Evolutionary conservation across 37 sponge, comb jelly and placozoan genomes (phyloP), one percentile per base, ranked within the genome.

Genomic region (Spongilla lacustris): DNA sequence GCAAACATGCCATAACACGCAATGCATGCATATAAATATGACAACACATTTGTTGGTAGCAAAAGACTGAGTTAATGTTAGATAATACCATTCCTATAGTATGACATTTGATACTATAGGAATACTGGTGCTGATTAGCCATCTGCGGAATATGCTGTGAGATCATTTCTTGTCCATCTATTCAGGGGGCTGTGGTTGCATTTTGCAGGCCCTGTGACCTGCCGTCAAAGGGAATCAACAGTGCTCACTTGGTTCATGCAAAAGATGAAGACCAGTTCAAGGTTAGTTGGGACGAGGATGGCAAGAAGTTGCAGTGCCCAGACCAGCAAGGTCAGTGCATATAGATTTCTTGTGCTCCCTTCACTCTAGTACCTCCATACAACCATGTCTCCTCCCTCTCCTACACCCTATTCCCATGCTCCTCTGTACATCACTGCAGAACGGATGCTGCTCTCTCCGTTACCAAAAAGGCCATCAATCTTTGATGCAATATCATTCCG

Each of bases 381-480:
- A 8, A 46, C 8, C 8, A 10, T 46, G 46, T 46, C 46, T 10
- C 8, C 46, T 46, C 46, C 46, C 8, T 46, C 46, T 8, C 46
- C n/a, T n/a, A n/a, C n/a, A n/a, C 41, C 41, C 3, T 41, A 41
- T 41, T 41, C 41, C 6, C 41, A 26, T 26, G 4, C 30, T 2
- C 75, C 31, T 27, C 29, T 74, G 31, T 74, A n/a, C 35, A 74
- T 23, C 28, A 76, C 4, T 76, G 0, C 37, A 76, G 76, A 76
- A 34, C 17, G 41, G n/a, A 1, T 58, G 19, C 58, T 19, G 1
- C 58, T 17, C 14, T 58, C 58, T 58, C 58, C 58, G 11, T 58
- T 58, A 17, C 58, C 58, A 17, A 58, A 58, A 58, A 58, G 58
- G 58, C 58, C 58, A 14, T 58, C 58, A 19, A 58, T 58, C 1